phyloP scores from a whole-genome alignment of 1,140 invertebrate genomes.

The Drosophila paulistorum region DNA sequence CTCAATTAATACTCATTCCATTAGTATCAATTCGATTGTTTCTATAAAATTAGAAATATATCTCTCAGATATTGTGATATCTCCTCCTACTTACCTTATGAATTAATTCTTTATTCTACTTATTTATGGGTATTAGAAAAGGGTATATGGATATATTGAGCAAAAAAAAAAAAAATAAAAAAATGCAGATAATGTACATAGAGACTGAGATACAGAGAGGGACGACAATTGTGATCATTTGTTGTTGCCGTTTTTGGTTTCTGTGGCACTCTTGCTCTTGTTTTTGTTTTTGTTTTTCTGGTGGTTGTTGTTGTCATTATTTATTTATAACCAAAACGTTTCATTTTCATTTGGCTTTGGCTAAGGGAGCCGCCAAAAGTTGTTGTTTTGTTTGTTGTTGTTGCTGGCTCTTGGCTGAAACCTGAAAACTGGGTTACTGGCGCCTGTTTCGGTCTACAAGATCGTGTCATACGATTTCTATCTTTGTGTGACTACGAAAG shows the following conservation, averaged over 20 bases:
- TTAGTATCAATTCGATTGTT: too few relatives aligned
- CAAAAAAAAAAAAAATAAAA: slow-evolving; percentile 22
- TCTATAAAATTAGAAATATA: too few relatives aligned
- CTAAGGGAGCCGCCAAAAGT: slow-evolving; percentile 65
- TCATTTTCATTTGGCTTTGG: slow-evolving; percentile 76
- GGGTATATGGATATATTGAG: slow-evolving; percentile 11
- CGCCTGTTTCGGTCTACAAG: slow-evolving; percentile 81
- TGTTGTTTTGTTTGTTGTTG: slow-evolving; percentile 24
- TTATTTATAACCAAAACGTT: slow-evolving; percentile 80
- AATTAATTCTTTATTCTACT: not conserved
- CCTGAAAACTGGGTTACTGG: slow-evolving; percentile 80
- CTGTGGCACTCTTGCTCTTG: slow-evolving; percentile 18
- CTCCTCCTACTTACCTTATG: not conserved
- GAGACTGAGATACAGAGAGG: slow-evolving; percentile 6
- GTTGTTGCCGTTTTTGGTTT: slow-evolving; percentile 74
- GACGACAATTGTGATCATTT: slow-evolving; percentile 60
- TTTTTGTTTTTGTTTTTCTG: slow-evolving; percentile 41
- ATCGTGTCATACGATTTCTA: slow-evolving; percentile 81
- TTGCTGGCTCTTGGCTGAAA: slow-evolving; percentile 51
- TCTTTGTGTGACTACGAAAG: slow-evolving; percentile 72
- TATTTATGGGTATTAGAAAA: not conserved
- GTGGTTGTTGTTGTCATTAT: slow-evolving; percentile 66
- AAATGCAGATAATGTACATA: slow-evolving; percentile 54
- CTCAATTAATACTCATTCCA: too few relatives aligned
- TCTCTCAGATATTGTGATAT: too few relatives aligned